Percentiles rank a stretch among this genome's conserved stretches.
These are phyloP conservation scores for Dynastes grantii DNA, from an alignment of 2,888 invertebrate genomes.

Conservation along the genomic window DNA sequence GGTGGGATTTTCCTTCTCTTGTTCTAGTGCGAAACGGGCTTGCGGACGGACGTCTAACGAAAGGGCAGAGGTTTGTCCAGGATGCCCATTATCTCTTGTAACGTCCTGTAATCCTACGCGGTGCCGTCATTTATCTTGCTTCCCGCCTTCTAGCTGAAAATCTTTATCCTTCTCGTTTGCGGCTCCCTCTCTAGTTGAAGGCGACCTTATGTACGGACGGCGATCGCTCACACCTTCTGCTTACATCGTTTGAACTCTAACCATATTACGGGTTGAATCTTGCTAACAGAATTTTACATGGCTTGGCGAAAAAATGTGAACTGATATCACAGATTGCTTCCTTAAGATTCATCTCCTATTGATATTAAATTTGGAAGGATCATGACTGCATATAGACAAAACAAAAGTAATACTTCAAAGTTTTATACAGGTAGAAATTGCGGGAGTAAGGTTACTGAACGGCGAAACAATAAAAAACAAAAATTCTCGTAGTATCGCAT, in stretches of 20 bases:
- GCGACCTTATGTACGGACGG: neutral
- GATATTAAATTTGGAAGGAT: no score
- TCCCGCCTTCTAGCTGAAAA: constrained; percentile 44
- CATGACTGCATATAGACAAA: no score
- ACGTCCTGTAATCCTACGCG: constrained; percentile 56
- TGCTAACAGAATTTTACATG: neutral
- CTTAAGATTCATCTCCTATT: no score
- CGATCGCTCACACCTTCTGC: neutral
- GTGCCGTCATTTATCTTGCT: constrained; percentile 52
- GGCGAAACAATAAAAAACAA: no score
- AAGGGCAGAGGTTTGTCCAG: constrained; percentile 56
- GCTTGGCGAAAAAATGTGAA: neutral
- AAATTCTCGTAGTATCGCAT: no score
- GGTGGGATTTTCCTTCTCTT: neutral
- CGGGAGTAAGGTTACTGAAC: no score
- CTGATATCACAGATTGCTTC: neutral
- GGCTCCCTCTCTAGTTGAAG: neutral
- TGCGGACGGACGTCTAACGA: constrained; percentile 16
- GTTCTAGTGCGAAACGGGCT: neutral
- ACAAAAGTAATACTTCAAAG: no score
- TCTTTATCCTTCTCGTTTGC: constrained; percentile 39
- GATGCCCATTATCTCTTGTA: constrained; percentile 61
- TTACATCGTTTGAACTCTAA: neutral
- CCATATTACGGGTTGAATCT: neutral
- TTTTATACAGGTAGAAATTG: no score